Base-by-base conservation (phyloP, 2,888 invertebrate species). In the Steinernema scapterisci region DNA sequence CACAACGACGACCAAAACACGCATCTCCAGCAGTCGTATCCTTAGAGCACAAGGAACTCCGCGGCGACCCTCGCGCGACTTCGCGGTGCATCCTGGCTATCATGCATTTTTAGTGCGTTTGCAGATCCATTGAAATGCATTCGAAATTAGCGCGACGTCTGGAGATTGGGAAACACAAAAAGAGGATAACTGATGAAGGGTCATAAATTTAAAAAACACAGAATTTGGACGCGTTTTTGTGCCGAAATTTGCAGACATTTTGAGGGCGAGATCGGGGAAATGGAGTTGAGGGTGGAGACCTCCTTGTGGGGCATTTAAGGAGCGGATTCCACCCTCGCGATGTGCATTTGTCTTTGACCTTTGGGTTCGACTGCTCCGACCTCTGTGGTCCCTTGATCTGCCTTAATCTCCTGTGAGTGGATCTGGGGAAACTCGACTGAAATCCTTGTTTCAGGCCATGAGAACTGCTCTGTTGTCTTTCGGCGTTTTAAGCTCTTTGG, bases 51-150 rank as follows among this genome's bases (percentile, higher is more conserved):
- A 48, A 19, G 19, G 13, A 48, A 48, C 7, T 13, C n/a, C 5
- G 48, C 45, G 45, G 45, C 7, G 45, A 16, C 45, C 9, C 45
- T 44, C 45, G 45, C 45, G 48, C 19, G 6, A 16, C 48, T 48
- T 48, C 13, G 38, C 38, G 38, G 38, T 38, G 38, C 48, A 48
- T n/a, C 48, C 48, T 19, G 38, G 16, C 48, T 3, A 48, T 31
- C 27, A 63, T 63, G 63, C 63, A 63, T 63, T 63, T 63, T 16
- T 27, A 63, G 63, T 63, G 63, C 63, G 63, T 63, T 27, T 63
- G 63, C 63, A 63, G 23, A n/a, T 48, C 48, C 48, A 63, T 1
- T 16, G 16, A 31, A 6, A 63, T 63, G 63, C 63, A 63, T 63
- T 63, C 27, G 31, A 31, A 31, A 63, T 25, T 13, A 31, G 63